These are phyloP conservation scores for Aphelocoma californica DNA, from an alignment of 2,797 vertebrate genomes.

Conservation along the genomic window DNA sequence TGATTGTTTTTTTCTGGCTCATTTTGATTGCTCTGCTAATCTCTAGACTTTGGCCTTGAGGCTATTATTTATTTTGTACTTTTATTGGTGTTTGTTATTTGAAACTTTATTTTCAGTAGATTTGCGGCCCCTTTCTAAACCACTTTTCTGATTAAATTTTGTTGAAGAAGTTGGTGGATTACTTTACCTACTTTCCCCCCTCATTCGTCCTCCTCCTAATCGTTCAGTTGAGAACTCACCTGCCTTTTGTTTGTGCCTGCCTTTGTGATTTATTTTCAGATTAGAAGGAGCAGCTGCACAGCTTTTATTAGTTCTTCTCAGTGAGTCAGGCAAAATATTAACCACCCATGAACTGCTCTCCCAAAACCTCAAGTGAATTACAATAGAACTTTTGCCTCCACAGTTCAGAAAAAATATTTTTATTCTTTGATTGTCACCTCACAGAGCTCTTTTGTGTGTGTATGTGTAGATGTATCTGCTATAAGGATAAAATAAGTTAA, in stretches of 20 bases:
- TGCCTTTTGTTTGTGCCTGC: conserved; percentile 35
- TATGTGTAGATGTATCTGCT: background rate
- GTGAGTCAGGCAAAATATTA: conserved; percentile 32
- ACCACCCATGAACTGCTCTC: background rate
- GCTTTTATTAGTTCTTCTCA: conserved; percentile 33
- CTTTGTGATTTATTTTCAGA: conserved; percentile 42
- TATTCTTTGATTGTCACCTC: background rate
- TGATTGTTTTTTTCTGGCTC: conserved; percentile 35
- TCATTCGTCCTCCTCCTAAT: background rate
- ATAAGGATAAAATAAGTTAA: background rate
- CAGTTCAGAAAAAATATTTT: background rate
- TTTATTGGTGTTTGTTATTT: conserved; percentile 52
- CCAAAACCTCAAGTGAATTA: background rate
- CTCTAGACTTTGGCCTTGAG: conserved; percentile 53
- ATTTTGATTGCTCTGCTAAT: conserved; percentile 51
- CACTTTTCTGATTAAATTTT: conserved; percentile 46
- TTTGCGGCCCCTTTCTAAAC: background rate
- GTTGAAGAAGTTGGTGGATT: background rate
- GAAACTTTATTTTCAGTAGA: conserved; percentile 41
- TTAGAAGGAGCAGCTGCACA: conserved; percentile 29
- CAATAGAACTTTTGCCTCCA: background rate
- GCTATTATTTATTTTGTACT: conserved; percentile 49
- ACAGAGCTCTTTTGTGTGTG: background rate
- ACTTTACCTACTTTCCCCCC: background rate
- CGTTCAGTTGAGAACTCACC: conserved; percentile 8